Base-by-base conservation (phyloP, 2,888 invertebrate genomes). In the Ennomos erosarius region DNA sequence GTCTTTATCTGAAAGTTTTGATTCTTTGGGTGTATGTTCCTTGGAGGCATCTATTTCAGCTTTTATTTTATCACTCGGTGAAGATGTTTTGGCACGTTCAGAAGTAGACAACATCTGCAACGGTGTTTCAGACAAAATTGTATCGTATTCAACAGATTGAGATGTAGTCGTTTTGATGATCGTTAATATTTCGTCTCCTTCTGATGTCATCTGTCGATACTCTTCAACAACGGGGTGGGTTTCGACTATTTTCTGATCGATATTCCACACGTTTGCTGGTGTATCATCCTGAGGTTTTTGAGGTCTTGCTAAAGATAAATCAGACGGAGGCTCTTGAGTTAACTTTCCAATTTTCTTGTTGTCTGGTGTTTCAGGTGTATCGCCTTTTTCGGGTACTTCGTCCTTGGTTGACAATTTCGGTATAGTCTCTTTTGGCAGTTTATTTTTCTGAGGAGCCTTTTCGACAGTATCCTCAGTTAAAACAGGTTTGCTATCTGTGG, bases 131-230 rank as follows among this genome's bases (percentile, higher is more conserved):
- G 71, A 71, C 10, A 69, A 60, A 8, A 68, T 62, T 9, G 69
- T 65, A 42, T 74, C 77, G 36, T 70, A 73, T 51, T 83, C 75
- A 5, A 73, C 68, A 12, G 84, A 81, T 55, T 81, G 80, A n/a
- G 80, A 71, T 49, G 80, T 74, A 46, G 73, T 75, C 6, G 79
- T 84, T 68, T 78, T 81, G 1, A 79, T 68, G 5, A 82, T 66
- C 2, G 81, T 84, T 26, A 81, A 73, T 51, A 81, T 70, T 73
- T 81, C 76, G 46, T 78, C 74, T 39, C 73, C 80, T 56, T 77
- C 76, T 47, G 77, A 74, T 43, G 73, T 77, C 46, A 62, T 63
- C 62, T 76, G 67, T 44, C 64, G 66, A 46, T 73, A 77, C 66
- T 85, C 81, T 68, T 82, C 73, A 56, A 75, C 59, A 36, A 69